phyloP scores from a whole-genome alignment of 2,113 vertebrate species.

The Tamias sibiricus region DNA sequence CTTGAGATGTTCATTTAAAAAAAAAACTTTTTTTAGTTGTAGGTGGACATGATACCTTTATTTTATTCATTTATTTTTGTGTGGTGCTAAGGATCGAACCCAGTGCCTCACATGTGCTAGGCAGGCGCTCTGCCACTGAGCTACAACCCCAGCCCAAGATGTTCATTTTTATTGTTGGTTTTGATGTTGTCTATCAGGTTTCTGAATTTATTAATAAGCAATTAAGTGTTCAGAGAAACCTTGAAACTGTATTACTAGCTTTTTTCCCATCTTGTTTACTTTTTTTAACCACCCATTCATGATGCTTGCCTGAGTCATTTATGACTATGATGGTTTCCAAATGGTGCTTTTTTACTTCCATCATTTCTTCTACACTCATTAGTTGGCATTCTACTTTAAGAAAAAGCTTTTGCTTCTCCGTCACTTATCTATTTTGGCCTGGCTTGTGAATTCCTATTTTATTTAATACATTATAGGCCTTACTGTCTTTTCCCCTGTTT shows the following conservation, averaged over 20 bases:
- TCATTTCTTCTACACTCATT: slow-evolving; percentile 30
- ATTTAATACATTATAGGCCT: neutral
- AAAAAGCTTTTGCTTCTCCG: slow-evolving; percentile 5
- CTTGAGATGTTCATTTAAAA: neutral
- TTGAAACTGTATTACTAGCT: neutral
- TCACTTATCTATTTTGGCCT: neutral
- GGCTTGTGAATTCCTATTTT: slow-evolving; percentile 28
- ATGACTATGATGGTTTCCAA: slow-evolving; percentile 9
- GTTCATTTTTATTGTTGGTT: neutral
- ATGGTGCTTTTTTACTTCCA: neutral
- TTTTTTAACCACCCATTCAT: neutral
- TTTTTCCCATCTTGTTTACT: slow-evolving; percentile 4
- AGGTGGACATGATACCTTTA: too few relatives aligned
- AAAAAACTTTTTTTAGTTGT: too few relatives aligned
- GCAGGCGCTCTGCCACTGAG: too few relatives aligned
- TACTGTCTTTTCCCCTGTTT: neutral
- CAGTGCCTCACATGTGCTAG: too few relatives aligned
- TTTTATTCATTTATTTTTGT: too few relatives aligned
- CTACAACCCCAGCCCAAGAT: too few relatives aligned
- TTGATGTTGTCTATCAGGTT: neutral
- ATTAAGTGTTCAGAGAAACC: neutral
- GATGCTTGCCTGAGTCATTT: neutral
- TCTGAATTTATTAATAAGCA: neutral
- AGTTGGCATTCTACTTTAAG: slow-evolving; percentile 45
- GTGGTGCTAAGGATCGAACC: too few relatives aligned